phyloP scores from a whole-genome alignment of 2,797 vertebrate genomes.

The Chiloscyllium punctatum region DNA sequence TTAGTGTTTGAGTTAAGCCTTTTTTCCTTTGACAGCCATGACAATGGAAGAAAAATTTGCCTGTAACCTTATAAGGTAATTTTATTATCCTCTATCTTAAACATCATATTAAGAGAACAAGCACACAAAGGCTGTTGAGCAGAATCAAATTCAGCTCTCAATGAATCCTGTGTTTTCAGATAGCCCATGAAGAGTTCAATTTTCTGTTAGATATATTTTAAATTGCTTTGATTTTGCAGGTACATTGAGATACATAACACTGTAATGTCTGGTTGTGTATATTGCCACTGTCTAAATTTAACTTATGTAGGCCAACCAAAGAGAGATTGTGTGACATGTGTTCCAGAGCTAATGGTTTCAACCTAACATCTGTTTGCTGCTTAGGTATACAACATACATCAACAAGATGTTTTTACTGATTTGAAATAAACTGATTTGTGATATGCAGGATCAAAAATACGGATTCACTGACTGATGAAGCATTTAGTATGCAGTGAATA shows the following conservation, averaged over 20 bases:
- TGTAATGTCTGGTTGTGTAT: slow-evolving; percentile 45
- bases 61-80: background rate
- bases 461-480: slow-evolving; percentile 33
- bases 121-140: background rate
- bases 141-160: slow-evolving; percentile 12
- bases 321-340: slow-evolving; percentile 27
- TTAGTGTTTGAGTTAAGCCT: background rate
- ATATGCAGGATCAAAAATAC: slow-evolving; percentile 27
- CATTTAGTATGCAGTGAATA: slow-evolving; percentile 33
- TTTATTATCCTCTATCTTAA: background rate
- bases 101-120: background rate
- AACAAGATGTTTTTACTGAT: slow-evolving; percentile 3
- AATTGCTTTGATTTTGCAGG: slow-evolving; percentile 16
- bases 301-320: background rate
- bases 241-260: slow-evolving; percentile 41
- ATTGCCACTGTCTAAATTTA: slow-evolving; percentile 13
- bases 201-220: background rate
- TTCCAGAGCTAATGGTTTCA: slow-evolving; percentile 36
- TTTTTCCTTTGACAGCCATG: background rate
- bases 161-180: background rate
- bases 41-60: background rate
- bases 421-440: slow-evolving; percentile 14
- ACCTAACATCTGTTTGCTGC: slow-evolving; percentile 5
- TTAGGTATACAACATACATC: background rate
- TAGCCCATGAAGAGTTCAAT: background rate